A percentile compares a stretch with the other conserved stretches of the same genome.
phyloP scores from a whole-genome alignment of 2,888 invertebrate species.

The Lasioglossum vierecki region DNA sequence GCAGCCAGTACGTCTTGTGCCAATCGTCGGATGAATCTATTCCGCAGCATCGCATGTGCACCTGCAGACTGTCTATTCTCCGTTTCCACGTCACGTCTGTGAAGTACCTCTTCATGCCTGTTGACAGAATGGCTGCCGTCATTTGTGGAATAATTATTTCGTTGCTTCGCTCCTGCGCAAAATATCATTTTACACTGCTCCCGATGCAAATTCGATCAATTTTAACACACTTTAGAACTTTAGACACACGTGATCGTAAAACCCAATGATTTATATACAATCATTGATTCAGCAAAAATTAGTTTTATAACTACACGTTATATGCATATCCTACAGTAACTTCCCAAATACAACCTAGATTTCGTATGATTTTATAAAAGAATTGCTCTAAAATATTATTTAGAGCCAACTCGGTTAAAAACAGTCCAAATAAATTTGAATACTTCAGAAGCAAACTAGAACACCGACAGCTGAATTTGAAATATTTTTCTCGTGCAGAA shows the following conservation, averaged over 20 bases:
- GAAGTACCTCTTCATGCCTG: slow-evolving; percentile 85
- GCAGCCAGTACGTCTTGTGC: slow-evolving; percentile 87
- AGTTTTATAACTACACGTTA: neutral
- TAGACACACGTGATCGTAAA: neutral
- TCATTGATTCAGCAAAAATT: neutral
- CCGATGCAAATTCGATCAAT: neutral
- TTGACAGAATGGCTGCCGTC: neutral
- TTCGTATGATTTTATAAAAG: neutral
- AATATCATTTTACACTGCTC: neutral
- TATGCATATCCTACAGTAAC: neutral
- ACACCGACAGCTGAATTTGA: neutral
- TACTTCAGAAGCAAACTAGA: neutral
- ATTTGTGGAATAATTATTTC: neutral
- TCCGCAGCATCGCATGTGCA: slow-evolving; percentile 86
- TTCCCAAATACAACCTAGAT: neutral
- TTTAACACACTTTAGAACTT: neutral
- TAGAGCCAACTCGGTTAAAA: neutral
- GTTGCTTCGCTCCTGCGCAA: neutral
- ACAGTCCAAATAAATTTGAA: neutral
- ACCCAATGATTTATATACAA: neutral
- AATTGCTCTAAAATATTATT: neutral
- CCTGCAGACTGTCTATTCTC: slow-evolving; percentile 86
- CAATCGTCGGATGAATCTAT: slow-evolving; percentile 84
- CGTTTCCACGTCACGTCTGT: slow-evolving; percentile 86
- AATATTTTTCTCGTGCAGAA: too few relatives aligned